Evolutionary conservation across 2,888 invertebrate species (phyloP), one percentile per base, ranked within the genome.

Genomic region (Cotesia congregata): DNA sequence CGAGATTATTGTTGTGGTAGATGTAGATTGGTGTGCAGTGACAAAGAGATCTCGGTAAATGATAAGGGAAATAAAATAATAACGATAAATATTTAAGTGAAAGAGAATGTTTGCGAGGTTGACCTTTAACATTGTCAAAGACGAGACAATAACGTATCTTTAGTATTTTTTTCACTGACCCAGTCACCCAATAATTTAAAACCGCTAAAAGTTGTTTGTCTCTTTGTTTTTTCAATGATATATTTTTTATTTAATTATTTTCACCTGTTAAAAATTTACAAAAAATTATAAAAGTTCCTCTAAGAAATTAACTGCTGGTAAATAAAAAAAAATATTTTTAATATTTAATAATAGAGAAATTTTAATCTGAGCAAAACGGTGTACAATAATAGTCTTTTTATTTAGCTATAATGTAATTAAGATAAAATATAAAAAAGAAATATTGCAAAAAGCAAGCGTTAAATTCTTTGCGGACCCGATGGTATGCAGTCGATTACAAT

Each of bases 121-220:
- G 12, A 12, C 9, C 7, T 12, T 50, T 50, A 50, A 50, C 50
- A 50, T 62, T 72, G 71, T 5, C 71, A 50, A 50, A 50, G 50
- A 50, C 17, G 41, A 73, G 60, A 72, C 40, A 64, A 61, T 50
- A 64, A 65, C 69, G 67, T 67, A 69, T 30, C 59, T 80, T 82
- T 30, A 76, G 72, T 72, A 72, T 20, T 39, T 67, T 60, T 67
- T 59, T 59, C 40, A 60, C 67, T 81, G 82, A 83, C 82, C 83
- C 80, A 81, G 81, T 84, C 84, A 83, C 83, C 82, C 81, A 81
- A 83, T 85, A 84, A 83, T 85, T 85, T 84, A 73, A 80, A 75
- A 80, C 78, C 78, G 75, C 76, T 75, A 67, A 20, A 39, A 39
- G 5, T 17, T 15, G 30, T 60, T 50, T 15, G 9, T 6, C 20